These are phyloP conservation scores for Neuroterus valhalla DNA, from an alignment of 1,140 invertebrate genomes.

Conservation along the genomic window DNA sequence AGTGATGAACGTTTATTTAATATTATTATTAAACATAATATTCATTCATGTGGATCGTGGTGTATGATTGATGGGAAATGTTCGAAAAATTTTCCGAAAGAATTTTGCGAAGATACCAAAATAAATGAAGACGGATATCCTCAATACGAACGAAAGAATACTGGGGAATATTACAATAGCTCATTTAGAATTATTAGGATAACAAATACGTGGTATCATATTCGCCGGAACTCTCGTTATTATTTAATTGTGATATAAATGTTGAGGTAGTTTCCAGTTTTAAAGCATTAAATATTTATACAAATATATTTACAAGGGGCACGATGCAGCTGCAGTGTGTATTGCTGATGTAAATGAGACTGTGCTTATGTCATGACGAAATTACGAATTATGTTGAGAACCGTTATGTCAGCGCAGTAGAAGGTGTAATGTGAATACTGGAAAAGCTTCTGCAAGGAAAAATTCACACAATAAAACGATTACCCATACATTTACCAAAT, in stretches of 20 bases:
- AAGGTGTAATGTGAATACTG: constrained; percentile 32
- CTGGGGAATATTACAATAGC: constrained; percentile 31
- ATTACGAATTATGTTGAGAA: constrained; percentile 32
- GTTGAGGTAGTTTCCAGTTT: not conserved
- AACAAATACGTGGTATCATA: too few species aligned
- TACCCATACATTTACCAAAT: constrained; percentile 36
- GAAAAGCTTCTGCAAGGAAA: constrained; percentile 36
- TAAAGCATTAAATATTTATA: constrained; percentile 36
- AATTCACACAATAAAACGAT: constrained; percentile 27
- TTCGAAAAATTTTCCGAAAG: constrained; percentile 54
- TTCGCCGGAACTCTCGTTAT: too few species aligned
- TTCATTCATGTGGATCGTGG: constrained; percentile 60
- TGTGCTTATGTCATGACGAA: constrained; percentile 40
- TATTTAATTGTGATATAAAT: too few species aligned
- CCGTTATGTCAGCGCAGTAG: constrained; percentile 30
- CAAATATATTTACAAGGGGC: too few species aligned
- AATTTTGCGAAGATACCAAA: constrained; percentile 44
- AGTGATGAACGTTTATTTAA: constrained; percentile 46
- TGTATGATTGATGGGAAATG: constrained; percentile 47
- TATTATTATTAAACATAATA: constrained; percentile 53
- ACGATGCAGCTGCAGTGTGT: constrained; percentile 31
- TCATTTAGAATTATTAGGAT: not conserved
- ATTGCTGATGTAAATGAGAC: constrained; percentile 13
- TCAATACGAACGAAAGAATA: constrained; percentile 63
- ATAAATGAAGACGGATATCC: constrained; percentile 69